Evolutionary conservation across 2,797 vertebrate species (phyloP), one percentile per base, ranked within the genome.

Genomic region (Periophthalmus magnuspinnatus): DNA sequence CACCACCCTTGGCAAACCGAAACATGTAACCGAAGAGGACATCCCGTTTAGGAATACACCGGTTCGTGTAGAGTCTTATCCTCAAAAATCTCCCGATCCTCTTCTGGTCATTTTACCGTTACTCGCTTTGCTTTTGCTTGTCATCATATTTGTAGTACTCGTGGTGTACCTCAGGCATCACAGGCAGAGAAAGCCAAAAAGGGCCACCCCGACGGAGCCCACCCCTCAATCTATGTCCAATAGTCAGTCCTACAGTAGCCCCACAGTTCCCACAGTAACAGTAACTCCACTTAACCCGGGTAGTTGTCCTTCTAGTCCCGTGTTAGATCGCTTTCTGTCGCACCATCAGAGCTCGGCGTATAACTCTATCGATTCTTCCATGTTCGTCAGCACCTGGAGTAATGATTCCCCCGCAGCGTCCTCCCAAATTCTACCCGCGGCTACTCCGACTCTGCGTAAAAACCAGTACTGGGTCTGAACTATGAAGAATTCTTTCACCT

Each of bases 381-480:
- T 82, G 81, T 75, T 92, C 28, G 76, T 93, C 72, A 93, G 88
- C 71, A 92, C 80, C 0, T 95, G 94, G 93, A 89, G 90, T 55
- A 91, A 84, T 58, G 79, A 92, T 67, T 93, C 95, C 57, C 91
- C 93, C 5, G 88, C 92, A 63, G 86, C 79, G 5, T 85, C 94
- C 73, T 88, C 90, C 28, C 92, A 93, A 3, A 89, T 95, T 16
- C 94, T 95, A 81, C 84, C 80, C 70, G 93, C 90, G 66, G 81
- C 92, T 72, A 94, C 94, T 69, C 95, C 96, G 0, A 86, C 89
- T 1, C 90, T 96, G 81, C 95, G 94, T 76, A 90, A 61, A 66
- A 94, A 78, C 85, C 96, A 97, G 32, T 97, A 97, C 52, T 97
- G 96, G 95, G 96, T 99, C 9, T 97, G 94, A 93, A 54, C 32